Evolutionary conservation across 2,113 vertebrate species (phyloP).

Genomic region (Indri indri): DNA sequence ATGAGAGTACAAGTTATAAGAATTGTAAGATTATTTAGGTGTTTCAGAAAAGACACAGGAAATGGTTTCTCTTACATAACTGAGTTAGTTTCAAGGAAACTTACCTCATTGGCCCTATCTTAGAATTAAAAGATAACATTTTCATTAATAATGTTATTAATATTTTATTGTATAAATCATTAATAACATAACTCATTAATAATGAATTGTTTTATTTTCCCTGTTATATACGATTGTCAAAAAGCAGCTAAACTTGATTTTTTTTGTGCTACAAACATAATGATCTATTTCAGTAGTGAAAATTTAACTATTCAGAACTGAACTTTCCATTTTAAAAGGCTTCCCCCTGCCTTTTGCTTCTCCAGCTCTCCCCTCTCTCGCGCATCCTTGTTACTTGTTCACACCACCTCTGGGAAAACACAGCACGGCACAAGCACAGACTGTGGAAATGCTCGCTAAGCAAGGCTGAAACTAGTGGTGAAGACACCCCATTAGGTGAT

Average conservation of each 20-base stretch:
- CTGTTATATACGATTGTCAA: background rate
- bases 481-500: background rate
- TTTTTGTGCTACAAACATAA: background rate
- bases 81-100: background rate
- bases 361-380: background rate
- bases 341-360: background rate
- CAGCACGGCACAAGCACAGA: background rate
- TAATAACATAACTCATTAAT: background rate
- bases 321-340: background rate
- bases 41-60: background rate
- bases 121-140: constrained; percentile 37
- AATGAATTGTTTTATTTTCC: background rate
- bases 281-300: background rate
- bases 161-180: background rate
- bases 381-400: background rate
- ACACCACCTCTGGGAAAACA: background rate
- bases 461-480: background rate
- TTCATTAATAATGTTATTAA: background rate
- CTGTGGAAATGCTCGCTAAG: background rate
- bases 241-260: background rate
- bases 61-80: constrained; percentile 5
- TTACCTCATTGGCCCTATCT: background rate
- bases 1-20: background rate
- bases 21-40: background rate
- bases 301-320: background rate